These are phyloP conservation scores for Plumapathes pennacea DNA, from an alignment of 92 coral and sea anemone genomes.

Conservation along the genomic window DNA sequence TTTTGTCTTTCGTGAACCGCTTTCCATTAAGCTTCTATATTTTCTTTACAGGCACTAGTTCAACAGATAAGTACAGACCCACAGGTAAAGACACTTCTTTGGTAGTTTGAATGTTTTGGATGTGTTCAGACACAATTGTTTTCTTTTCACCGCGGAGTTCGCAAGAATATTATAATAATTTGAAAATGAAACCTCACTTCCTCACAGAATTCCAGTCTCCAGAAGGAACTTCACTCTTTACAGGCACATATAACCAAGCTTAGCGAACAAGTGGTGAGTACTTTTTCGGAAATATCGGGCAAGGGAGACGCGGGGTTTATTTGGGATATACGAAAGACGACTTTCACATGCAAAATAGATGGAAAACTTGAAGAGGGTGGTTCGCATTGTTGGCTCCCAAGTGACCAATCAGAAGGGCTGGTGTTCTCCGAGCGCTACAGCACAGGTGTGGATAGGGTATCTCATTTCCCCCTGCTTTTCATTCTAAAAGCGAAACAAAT, in stretches of 20 bases:
- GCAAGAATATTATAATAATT: slow-evolving; percentile 40
- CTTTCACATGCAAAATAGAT: no score
- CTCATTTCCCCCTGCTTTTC: no score
- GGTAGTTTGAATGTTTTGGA: slow-evolving; percentile 35
- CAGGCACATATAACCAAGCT: slow-evolving; percentile 79
- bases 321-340: no score
- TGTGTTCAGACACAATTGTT: slow-evolving; percentile 85
- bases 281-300: slow-evolving; percentile 1
- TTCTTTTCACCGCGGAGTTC: slow-evolving; percentile 55
- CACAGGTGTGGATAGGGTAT: no score
- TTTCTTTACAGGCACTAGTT: slow-evolving; percentile 68
- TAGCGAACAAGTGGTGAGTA: slow-evolving; percentile 90
- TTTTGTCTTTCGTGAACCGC: slow-evolving; percentile 1
- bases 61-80: slow-evolving; percentile 91
- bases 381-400: no score
- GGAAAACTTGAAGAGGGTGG: no score
- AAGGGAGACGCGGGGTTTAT: slow-evolving; percentile 2
- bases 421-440: no score
- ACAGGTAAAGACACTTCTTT: slow-evolving; percentile 74
- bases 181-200: slow-evolving; percentile 32
- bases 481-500: no score
- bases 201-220: slow-evolving; percentile 91
- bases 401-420: no score
- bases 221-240: slow-evolving; percentile 81
- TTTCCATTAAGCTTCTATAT: slow-evolving; percentile 9